phyloP scores from a whole-genome alignment of 2,797 vertebrate genomes.

The Argya squamiceps region DNA sequence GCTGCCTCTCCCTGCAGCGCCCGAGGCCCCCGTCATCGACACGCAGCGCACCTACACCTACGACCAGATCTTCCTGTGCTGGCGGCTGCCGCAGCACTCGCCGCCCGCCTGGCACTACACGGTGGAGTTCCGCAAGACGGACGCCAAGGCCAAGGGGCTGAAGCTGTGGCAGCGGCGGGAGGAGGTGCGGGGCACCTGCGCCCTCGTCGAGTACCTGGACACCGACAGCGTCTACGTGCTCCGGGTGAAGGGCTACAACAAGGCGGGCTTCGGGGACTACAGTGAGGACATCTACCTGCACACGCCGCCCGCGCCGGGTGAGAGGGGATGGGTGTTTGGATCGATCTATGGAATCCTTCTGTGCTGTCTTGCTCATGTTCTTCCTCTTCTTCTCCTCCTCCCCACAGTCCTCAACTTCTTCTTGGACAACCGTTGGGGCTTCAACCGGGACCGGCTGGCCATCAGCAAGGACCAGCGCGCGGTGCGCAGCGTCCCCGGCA shows the following conservation, averaged over 20 bases:
- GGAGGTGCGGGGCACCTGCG: slow-evolving; percentile 89
- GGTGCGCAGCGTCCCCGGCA: slow-evolving; percentile 90
- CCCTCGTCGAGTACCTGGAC: slow-evolving; percentile 89
- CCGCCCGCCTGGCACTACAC: slow-evolving; percentile 95
- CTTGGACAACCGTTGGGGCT: slow-evolving; percentile 92
- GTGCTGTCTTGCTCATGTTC: neutral
- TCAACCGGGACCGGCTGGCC: slow-evolving; percentile 90
- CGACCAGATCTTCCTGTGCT: slow-evolving; percentile 95
- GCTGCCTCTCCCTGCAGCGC: slow-evolving; percentile 77
- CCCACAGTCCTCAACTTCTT: slow-evolving; percentile 92
- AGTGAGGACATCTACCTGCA: slow-evolving; percentile 96
- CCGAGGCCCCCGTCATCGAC: slow-evolving; percentile 93
- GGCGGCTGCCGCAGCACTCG: slow-evolving; percentile 94
- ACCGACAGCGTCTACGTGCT: slow-evolving; percentile 93
- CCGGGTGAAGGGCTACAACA: slow-evolving; percentile 92
- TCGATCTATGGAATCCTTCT: rapidly evolving
- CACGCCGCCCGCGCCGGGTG: slow-evolving; percentile 92
- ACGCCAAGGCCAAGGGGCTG: slow-evolving; percentile 80
- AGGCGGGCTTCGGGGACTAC: slow-evolving; percentile 94
- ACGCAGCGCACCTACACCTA: slow-evolving; percentile 97
- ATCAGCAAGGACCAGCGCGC: slow-evolving; percentile 94
- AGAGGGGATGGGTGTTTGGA: rapidly evolving
- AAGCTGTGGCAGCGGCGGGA: slow-evolving; percentile 89
- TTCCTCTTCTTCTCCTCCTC: neutral
- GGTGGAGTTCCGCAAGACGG: slow-evolving; percentile 89